A percentile compares a stretch with the other conserved stretches of the same genome.
These are phyloP conservation scores for Natrix natrix DNA, from an alignment of 2,797 vertebrate genomes.

Conservation along the genomic window DNA sequence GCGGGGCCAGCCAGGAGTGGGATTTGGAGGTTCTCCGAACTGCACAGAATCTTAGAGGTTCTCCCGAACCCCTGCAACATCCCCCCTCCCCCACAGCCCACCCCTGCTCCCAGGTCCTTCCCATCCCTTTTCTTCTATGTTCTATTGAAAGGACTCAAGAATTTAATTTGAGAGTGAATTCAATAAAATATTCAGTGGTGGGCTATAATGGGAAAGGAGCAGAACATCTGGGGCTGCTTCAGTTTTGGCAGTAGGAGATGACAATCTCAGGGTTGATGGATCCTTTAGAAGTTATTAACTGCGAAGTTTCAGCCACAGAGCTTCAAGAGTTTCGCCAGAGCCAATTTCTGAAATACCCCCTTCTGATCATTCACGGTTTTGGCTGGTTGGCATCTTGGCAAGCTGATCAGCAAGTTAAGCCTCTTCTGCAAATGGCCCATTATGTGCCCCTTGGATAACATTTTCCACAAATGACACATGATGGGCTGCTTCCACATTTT, in stretches of 20 bases:
- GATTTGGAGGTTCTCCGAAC: no score
- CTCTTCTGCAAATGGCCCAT: background rate
- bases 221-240: background rate
- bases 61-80: no score
- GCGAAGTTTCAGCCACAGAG: background rate
- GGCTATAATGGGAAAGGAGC: background rate
- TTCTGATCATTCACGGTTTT: background rate
- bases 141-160: background rate
- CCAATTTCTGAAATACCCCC: background rate
- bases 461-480: background rate
- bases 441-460: background rate
- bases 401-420: background rate
- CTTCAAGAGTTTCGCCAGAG: background rate
- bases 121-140: background rate
- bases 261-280: background rate
- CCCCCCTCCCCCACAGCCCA: no score
- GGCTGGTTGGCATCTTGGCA: background rate
- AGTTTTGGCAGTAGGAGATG: background rate
- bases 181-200: background rate
- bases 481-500: background rate
- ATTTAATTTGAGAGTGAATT: background rate
- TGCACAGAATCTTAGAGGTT: no score
- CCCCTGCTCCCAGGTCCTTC: background rate
- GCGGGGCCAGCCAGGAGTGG: no score
- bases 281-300: background rate